Evolutionary conservation across 1,140 invertebrate genomes (phyloP).

Genomic region (Apis mellifera): Amel_HAv3.1 CM009932.2:5447501-5448000

Average conservation of each 20-base stretch:
- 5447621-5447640: slow-evolving; percentile 7
- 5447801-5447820: slow-evolving; percentile 54
- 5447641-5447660: slow-evolving; percentile 34
- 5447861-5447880: not conserved
- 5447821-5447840: slow-evolving; percentile 8
- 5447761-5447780: slow-evolving; percentile 59
- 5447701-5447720: slow-evolving; percentile 29
- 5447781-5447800: slow-evolving; percentile 54
- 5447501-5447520: too few species aligned
- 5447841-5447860: slow-evolving; percentile 10
- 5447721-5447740: slow-evolving; percentile 50
- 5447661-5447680: slow-evolving; percentile 51
- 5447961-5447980: not conserved
- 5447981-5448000: not conserved
- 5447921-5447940: not conserved
- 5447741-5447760: slow-evolving; percentile 64
- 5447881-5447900: slow-evolving; percentile 6
- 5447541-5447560: not conserved
- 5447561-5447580: not conserved
- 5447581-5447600: slow-evolving; percentile 29
- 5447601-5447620: slow-evolving; percentile 12
- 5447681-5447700: slow-evolving; percentile 58
- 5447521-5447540: not conserved
- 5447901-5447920: not conserved
- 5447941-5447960: not conserved